Base-by-base conservation (phyloP, 2,888 invertebrate species). In the Ochropleura leucogaster region DNA sequence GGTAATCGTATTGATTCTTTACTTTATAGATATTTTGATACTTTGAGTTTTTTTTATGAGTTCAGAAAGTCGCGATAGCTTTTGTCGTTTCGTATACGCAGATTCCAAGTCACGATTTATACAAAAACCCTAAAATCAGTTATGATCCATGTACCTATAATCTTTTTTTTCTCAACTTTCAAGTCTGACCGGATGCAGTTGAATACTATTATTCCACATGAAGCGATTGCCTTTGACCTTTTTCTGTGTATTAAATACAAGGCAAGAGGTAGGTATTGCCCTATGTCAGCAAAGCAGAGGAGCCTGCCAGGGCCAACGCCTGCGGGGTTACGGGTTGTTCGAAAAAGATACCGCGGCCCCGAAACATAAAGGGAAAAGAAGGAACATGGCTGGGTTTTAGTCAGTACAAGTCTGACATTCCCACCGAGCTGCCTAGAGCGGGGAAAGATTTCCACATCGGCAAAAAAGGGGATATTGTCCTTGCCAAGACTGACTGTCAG, bases 1-100 rank as follows among this genome's bases (percentile, higher is more conserved):
- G 20, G 81, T 80, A 64, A 80, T 47, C 20, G 40, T 65, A 53
- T 68, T 40, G 72, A 79, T 59, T 64, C 42, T 67, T 47, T 49
- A 49, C 47, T 55, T 40, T 49, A n/a, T 46, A 8, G 14, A 16
- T 59, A 40, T 53, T 62, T 46, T 1, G 3, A 7, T 30, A 51
- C 10, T 3, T 46, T 20, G 30, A 30, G 44, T 44, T 69, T 69
- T 16, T 14, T 10, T n/a, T 42, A 0, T 14, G 20, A 18, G 14
- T 16, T 57, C 57, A 30, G 30, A 9, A 59, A 16, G 14, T 30
- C 30, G 14, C 14, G 14, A 14, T 30, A 30, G 14, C 0, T 57
- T 55, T 20, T 53, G n/a, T 30, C 14, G 14, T 30, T 14, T 30
- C 4, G n/a, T n/a, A 10, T 51, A 51, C 3, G 16, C 14, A 47